Conservation (phyloP, 2,113 vertebrate genomes). For the Otolemur garnettii region DNA sequence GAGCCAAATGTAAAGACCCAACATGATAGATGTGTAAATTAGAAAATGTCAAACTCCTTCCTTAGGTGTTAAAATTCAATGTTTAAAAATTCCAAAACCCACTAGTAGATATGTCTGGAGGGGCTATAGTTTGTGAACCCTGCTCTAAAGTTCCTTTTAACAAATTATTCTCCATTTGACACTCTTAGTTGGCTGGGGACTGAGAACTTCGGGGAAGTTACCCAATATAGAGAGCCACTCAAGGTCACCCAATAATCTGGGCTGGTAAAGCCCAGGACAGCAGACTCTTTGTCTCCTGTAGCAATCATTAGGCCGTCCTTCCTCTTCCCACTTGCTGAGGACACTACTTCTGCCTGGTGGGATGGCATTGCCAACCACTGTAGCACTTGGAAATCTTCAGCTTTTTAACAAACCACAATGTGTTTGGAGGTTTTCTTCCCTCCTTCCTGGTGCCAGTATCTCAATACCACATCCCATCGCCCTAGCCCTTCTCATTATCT, state of each 20-base stretch:
- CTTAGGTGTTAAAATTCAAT: neutral
- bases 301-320: neutral
- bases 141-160: constrained; percentile 30
- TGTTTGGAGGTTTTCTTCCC: constrained; percentile 2
- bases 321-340: neutral
- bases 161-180: neutral
- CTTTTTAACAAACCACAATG: constrained; percentile 59
- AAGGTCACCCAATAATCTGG: constrained; percentile 1
- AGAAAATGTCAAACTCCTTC: neutral
- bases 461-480: neutral
- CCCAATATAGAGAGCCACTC: neutral
- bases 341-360: neutral
- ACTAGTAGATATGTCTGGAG: neutral
- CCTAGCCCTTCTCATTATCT: neutral
- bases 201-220: constrained; percentile 22
- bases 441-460: constrained; percentile 1
- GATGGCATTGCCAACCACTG: neutral
- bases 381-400: neutral
- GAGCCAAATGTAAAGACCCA: neutral
- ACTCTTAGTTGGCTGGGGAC: neutral
- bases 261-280: neutral
- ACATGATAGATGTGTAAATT: neutral
- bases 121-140: neutral
- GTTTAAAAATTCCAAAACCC: constrained; percentile 19
- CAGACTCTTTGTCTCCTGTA: constrained; percentile 55